Conservation (phyloP, 2,888 invertebrate genomes). For the Galeopsomyia nigrocyanea region DNA sequence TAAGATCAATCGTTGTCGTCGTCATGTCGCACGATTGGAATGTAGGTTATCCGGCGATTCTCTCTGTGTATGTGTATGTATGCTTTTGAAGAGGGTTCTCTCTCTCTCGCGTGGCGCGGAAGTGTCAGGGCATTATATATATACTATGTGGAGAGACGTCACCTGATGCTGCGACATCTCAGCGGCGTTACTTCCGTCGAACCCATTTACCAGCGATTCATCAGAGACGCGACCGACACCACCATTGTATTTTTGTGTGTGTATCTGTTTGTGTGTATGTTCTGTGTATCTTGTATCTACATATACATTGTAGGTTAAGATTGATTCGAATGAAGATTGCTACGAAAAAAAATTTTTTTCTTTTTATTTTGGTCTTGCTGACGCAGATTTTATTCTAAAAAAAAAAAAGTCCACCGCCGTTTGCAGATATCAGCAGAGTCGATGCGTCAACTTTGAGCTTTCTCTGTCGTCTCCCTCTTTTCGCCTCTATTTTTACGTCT, state of each 20-base stretch:
- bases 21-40: not conserved
- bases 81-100: not conserved
- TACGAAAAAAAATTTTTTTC: too few species aligned
- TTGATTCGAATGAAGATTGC: too few species aligned
- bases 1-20: conserved; percentile 31
- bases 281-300: too few species aligned
- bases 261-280: too few species aligned
- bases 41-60: conserved; percentile 33
- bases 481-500: not conserved
- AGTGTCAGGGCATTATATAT: not conserved
- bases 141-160: conserved; percentile 9
- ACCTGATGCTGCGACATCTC: conserved; percentile 18
- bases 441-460: too few species aligned
- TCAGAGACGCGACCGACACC: not conserved
- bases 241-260: too few species aligned
- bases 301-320: too few species aligned
- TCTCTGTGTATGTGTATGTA: not conserved
- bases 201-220: conserved; percentile 35
- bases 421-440: too few species aligned
- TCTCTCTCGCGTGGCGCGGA: too few species aligned
- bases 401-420: too few species aligned
- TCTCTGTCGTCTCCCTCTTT: not conserved
- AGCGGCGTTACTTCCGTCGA: conserved; percentile 24
- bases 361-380: too few species aligned
- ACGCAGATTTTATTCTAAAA: too few species aligned